Evolutionary conservation across 2,888 invertebrate species (phyloP).

Genomic region (Dicyrtomina minuta): DNA sequence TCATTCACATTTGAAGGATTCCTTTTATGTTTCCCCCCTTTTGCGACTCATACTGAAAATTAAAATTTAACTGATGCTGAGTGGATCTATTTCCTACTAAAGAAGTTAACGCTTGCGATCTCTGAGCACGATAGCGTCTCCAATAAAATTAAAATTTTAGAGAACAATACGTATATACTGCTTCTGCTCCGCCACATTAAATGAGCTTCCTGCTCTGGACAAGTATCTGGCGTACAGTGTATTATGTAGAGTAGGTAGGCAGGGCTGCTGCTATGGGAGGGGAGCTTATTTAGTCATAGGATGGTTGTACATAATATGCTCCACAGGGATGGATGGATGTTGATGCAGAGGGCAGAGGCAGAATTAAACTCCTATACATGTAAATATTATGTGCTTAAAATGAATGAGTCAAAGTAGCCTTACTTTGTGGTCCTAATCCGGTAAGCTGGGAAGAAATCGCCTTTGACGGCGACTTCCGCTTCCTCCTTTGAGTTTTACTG

Average conservation of each 20-base stretch:
- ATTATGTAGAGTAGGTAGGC: background rate
- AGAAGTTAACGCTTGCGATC: background rate
- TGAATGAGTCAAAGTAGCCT: conserved; percentile 6
- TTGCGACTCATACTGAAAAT: background rate
- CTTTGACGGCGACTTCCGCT: conserved; percentile 48
- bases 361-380: background rate
- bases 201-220: background rate
- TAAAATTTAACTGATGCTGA: conserved; percentile 25
- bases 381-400: background rate
- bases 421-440: conserved; percentile 34
- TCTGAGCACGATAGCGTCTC: background rate
- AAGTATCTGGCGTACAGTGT: background rate
- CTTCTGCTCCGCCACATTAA: too few relatives aligned
- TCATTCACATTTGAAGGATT: conserved; percentile 27
- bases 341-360: background rate
- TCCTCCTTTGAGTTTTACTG: conserved; percentile 47
- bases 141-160: too few relatives aligned
- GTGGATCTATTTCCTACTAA: conserved; percentile 4
- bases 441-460: conserved; percentile 39
- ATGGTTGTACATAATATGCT: too few relatives aligned
- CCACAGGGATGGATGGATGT: too few relatives aligned
- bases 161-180: too few relatives aligned
- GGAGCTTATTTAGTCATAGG: too few relatives aligned
- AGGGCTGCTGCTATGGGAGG: background rate
- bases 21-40: conserved; percentile 19